These are phyloP conservation scores for Aegotheles bennettii DNA, from an alignment of 2,113 vertebrate species.

Conservation along the genomic window DNA sequence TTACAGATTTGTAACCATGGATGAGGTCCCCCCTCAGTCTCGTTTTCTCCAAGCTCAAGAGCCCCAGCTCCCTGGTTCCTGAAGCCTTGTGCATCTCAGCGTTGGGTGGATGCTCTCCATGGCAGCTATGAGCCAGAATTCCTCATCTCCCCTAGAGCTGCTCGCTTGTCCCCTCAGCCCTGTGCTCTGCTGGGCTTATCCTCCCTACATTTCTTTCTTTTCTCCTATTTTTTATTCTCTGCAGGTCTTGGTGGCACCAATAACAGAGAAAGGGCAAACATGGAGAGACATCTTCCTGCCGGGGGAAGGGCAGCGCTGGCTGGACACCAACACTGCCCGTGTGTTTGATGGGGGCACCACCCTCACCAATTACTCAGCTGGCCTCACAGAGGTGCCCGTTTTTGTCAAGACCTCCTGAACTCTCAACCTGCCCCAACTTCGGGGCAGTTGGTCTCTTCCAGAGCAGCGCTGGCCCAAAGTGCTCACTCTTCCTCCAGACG, in stretches of 20 bases:
- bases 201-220: not conserved
- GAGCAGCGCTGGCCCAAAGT: not conserved
- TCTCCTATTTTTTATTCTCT: not conserved
- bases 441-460: not conserved
- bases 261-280: slow-evolving; percentile 78
- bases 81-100: not conserved
- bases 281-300: slow-evolving; percentile 86
- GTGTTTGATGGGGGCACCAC: slow-evolving; percentile 86
- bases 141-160: not conserved
- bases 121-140: not conserved
- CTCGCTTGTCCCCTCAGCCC: not conserved
- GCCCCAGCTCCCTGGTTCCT: too few species aligned
- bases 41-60: too few species aligned
- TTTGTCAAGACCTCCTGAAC: slow-evolving; percentile 70
- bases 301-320: slow-evolving; percentile 78
- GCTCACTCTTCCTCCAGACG: not conserved
- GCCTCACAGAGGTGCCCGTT: slow-evolving; percentile 79
- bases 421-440: not conserved
- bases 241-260: slow-evolving; percentile 86
- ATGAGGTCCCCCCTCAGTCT: too few species aligned
- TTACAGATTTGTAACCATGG: too few species aligned
- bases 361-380: slow-evolving; percentile 79
- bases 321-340: slow-evolving; percentile 75
- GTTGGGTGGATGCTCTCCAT: accelerated
- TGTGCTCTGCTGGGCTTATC: accelerated